Evolutionary conservation across 2,888 invertebrate genomes (phyloP).

Genomic region (Parochlus steinenii): DNA sequence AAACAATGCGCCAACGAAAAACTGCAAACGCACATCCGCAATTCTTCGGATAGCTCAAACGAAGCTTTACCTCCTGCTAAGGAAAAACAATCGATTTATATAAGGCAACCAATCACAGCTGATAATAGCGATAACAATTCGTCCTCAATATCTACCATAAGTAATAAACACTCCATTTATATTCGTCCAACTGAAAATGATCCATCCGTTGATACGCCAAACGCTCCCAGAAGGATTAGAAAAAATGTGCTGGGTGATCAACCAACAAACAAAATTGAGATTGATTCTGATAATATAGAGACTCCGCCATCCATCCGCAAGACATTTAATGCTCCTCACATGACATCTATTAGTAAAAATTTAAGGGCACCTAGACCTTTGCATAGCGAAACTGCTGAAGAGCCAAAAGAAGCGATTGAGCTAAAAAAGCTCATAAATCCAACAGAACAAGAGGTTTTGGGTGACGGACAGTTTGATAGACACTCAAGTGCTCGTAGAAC

Average conservation of each 20-base stretch:
- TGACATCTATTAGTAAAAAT: conserved; percentile 34
- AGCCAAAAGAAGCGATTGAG: conserved; percentile 28
- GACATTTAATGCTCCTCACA: conserved; percentile 44
- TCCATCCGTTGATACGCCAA: conserved; percentile 1
- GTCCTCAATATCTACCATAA: not conserved
- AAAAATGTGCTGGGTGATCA: conserved; percentile 4
- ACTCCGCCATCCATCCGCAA: conserved; percentile 70
- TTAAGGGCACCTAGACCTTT: conserved; percentile 23
- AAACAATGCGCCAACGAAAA: conserved; percentile 1
- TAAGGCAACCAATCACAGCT: conserved; percentile 29
- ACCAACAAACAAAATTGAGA: conserved; percentile 51
- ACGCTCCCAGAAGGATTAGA: conserved; percentile 7
- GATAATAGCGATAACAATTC: not conserved
- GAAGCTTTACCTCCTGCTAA: conserved; percentile 1
- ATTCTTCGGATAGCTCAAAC: conserved; percentile 4
- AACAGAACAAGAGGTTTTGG: conserved; percentile 37
- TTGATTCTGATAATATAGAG: conserved; percentile 81
- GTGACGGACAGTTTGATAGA: conserved; percentile 69
- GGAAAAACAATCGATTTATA: conserved; percentile 41
- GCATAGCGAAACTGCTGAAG: conserved; percentile 18
- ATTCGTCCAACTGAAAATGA: conserved; percentile 12
- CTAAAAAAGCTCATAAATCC: conserved; percentile 27
- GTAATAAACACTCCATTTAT: conserved; percentile 13
- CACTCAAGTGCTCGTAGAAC: conserved; percentile 69
- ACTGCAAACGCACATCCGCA: conserved; percentile 1